phyloP scores from a whole-genome alignment of 2,113 vertebrate genomes.

The Chroicocephalus ridibundus region DNA sequence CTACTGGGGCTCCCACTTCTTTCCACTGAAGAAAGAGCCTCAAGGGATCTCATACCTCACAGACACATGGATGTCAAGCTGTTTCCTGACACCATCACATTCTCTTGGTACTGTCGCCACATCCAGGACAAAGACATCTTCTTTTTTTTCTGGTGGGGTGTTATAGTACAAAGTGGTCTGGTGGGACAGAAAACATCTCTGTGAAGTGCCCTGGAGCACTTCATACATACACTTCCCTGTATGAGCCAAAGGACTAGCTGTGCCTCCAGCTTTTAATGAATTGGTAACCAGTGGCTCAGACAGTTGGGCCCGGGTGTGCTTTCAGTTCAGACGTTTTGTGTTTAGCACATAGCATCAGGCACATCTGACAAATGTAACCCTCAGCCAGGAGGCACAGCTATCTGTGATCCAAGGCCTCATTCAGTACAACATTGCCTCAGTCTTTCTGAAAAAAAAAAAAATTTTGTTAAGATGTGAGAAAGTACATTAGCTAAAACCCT shows the following conservation, averaged over 20 bases:
- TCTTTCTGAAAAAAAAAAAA: background rate
- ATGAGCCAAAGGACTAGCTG: background rate
- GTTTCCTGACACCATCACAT: background rate
- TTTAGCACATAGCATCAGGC: background rate
- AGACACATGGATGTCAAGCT: conserved; percentile 15
- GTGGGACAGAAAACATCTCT: background rate
- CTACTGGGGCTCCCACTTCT: background rate
- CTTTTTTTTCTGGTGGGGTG: background rate
- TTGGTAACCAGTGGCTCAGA: background rate
- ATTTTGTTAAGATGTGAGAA: background rate
- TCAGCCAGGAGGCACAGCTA: background rate
- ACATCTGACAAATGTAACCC: background rate
- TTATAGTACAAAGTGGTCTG: conserved; percentile 58
- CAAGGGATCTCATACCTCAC: conserved; percentile 33
- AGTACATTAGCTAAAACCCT: background rate
- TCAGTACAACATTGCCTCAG: background rate
- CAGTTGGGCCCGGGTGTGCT: background rate
- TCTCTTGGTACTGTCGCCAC: background rate
- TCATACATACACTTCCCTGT: background rate
- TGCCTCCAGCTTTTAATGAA: background rate
- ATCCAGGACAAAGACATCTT: conserved; percentile 25
- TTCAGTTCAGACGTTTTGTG: background rate
- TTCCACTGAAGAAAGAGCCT: background rate
- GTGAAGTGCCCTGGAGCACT: background rate
- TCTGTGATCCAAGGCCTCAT: background rate